These are phyloP conservation scores for Xylophagus ater DNA, from an alignment of 2,888 invertebrate genomes.

Conservation along the genomic window DNA sequence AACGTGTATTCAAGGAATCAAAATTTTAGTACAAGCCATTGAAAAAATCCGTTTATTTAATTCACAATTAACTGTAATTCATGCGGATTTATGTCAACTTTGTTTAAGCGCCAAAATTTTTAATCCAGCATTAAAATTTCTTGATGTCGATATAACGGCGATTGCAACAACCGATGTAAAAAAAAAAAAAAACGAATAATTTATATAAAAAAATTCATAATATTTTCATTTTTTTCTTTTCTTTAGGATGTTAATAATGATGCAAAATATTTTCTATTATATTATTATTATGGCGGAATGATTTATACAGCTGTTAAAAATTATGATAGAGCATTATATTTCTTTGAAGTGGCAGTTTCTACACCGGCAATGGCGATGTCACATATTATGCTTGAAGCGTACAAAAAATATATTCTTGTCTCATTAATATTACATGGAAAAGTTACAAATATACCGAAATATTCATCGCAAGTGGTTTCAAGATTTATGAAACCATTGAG, in stretches of 20 bases:
- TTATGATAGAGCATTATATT: conserved; percentile 84
- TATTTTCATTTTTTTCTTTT: conserved; percentile 8
- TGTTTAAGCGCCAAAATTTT: conserved; percentile 85
- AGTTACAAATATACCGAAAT: conserved; percentile 74
- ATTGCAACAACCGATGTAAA: conserved; percentile 69
- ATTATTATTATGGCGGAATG: conserved; percentile 97
- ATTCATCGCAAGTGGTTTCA: conserved; percentile 80
- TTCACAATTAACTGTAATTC: conserved; percentile 85
- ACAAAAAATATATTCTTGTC: conserved; percentile 91
- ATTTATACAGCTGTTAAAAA: conserved; percentile 90
- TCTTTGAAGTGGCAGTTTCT: conserved; percentile 90
- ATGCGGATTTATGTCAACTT: conserved; percentile 85
- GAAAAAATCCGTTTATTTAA: conserved; percentile 77
- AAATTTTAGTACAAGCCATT: conserved; percentile 70
- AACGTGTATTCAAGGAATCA: conserved; percentile 68
- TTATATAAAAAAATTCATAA: background rate
- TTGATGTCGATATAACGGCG: conserved; percentile 84
- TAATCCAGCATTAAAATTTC: conserved; percentile 77
- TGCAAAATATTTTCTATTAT: conserved; percentile 68
- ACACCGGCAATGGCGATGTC: conserved; percentile 92
- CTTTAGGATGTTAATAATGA: conserved; percentile 54
- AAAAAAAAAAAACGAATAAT: conserved; percentile 7
- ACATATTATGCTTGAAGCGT: conserved; percentile 94
- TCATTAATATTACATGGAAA: conserved; percentile 87
- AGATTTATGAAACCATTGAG: conserved; percentile 77